Evolutionary conservation across 2,888 invertebrate genomes (phyloP).

Genomic region (Epinotia bilunana): DNA sequence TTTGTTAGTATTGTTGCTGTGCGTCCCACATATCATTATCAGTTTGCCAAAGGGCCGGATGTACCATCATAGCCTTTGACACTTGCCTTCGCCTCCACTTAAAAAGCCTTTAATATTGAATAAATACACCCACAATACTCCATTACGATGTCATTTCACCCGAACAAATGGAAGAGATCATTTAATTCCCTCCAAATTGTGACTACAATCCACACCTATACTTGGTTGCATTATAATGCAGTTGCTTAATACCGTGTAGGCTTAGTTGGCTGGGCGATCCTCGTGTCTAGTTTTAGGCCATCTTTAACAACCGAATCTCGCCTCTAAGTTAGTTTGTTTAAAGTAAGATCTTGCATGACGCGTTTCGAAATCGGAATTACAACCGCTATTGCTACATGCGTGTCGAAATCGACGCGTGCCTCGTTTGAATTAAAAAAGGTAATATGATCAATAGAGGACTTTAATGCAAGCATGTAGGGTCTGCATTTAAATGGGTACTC

Average conservation of each 20-base stretch:
- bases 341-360: constrained; percentile 49
- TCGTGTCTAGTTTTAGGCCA: constrained; percentile 58
- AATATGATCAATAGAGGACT: constrained; percentile 54
- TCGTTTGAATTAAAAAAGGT: constrained; percentile 53
- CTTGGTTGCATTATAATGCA: constrained; percentile 60
- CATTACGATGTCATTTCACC: constrained; percentile 64
- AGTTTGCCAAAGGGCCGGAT: constrained; percentile 66
- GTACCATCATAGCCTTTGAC: constrained; percentile 67
- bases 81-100: constrained; percentile 62
- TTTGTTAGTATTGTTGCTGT: constrained; percentile 21
- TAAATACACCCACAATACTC: constrained; percentile 70
- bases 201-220: constrained; percentile 52
- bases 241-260: constrained; percentile 78
- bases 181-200: constrained; percentile 37
- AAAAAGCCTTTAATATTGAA: constrained; percentile 70
- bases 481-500: constrained; percentile 46
- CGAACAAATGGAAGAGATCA: constrained; percentile 50
- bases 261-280: constrained; percentile 63
- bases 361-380: constrained; percentile 66
- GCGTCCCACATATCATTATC: constrained; percentile 52
- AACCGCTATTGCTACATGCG: constrained; percentile 50
- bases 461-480: constrained; percentile 51
- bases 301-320: constrained; percentile 47
- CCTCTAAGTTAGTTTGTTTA: constrained; percentile 50
- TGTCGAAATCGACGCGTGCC: constrained; percentile 80